Evolutionary conservation across 35 echinoderm and acorn worm species (phyloP), one percentile per base, ranked within the genome.

Genomic region (Acanthaster planci): DNA sequence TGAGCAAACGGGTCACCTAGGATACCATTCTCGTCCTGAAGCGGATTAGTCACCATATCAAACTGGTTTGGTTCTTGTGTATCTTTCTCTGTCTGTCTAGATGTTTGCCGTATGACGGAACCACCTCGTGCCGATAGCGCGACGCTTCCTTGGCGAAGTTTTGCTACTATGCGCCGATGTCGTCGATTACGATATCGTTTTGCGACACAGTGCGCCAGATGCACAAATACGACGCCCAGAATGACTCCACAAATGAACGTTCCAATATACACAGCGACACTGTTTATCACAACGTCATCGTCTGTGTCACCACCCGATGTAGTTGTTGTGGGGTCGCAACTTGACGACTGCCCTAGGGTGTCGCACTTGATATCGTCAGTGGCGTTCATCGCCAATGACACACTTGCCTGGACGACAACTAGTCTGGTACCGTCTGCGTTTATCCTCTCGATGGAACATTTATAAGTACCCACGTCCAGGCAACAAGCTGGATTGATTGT

Each of bases 61-160:
- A 72, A 72, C 23, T 47, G 42, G 4, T 47, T 4, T 47, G 64
- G 26, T 72, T 72, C 64, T 72, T 72, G 22, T 19, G 18, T 26
- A 29, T 72, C 64, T 21, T 21, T 26, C 34, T 19, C 64, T 27
- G 64, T 29, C 1, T 72, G 64, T 72, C 10, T 26, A 34, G 64
- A 72, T 14, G 8, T 26, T 1, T 72, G 22, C 64, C 64, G 14
- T 34, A 27, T 72, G 26, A 29, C 64, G 23, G 64, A 72, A n/a
- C 64, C 64, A 23, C 2, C 64, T 3, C 64, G 64, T 30, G 18
- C 64, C 14, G 64, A 72, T 72, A 72, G 64, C 34, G 23, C 18
- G 15, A 72, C 64, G 30, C 64, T 72, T 14, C 64, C 64, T 72
- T 72, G 22, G 64, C 64, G 64, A 72, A 72, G 64, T 34, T 34